These are phyloP conservation scores for Neodontobutis hainanensis DNA, from an alignment of 2,113 vertebrate genomes.

Conservation along the genomic window DNA sequence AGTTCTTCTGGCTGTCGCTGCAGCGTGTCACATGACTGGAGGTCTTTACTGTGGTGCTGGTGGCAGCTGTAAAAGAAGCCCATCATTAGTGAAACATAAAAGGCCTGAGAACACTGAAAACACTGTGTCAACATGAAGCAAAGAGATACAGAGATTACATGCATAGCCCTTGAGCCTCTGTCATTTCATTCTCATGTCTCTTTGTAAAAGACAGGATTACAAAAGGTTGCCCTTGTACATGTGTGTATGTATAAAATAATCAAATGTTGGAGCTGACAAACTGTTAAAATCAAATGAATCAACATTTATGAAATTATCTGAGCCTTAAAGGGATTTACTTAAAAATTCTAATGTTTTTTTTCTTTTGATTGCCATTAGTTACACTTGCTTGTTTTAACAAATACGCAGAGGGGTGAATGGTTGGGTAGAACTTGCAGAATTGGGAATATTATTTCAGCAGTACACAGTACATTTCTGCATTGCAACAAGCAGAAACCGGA, in stretches of 20 bases:
- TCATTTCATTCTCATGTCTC: background rate
- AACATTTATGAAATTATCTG: too few relatives aligned
- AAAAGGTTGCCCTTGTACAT: too few relatives aligned
- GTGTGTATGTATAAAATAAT: too few relatives aligned
- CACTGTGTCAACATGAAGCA: background rate
- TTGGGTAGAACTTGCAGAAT: background rate
- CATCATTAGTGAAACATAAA: slow-evolving; percentile 16
- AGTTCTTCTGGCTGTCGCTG: slow-evolving; percentile 89
- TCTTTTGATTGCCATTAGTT: too few relatives aligned
- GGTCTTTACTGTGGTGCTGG: slow-evolving; percentile 88
- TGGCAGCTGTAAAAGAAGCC: slow-evolving; percentile 70
- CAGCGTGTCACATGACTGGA: slow-evolving; percentile 92
- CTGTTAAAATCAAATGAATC: too few relatives aligned
- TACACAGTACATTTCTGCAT: slow-evolving; percentile 10
- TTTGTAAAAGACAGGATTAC: background rate
- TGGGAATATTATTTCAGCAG: background rate
- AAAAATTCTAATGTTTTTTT: too few relatives aligned
- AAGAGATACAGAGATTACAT: background rate
- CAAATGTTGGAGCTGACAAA: too few relatives aligned
- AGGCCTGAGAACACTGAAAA: background rate
- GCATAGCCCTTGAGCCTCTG: background rate
- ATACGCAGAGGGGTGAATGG: background rate
- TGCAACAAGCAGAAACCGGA: slow-evolving; percentile 1
- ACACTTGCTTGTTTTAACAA: too few relatives aligned
- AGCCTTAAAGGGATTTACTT: too few relatives aligned